Evolutionary conservation across 2,888 invertebrate genomes (phyloP).

Genomic region (Zootermopsis nevadensis): DNA sequence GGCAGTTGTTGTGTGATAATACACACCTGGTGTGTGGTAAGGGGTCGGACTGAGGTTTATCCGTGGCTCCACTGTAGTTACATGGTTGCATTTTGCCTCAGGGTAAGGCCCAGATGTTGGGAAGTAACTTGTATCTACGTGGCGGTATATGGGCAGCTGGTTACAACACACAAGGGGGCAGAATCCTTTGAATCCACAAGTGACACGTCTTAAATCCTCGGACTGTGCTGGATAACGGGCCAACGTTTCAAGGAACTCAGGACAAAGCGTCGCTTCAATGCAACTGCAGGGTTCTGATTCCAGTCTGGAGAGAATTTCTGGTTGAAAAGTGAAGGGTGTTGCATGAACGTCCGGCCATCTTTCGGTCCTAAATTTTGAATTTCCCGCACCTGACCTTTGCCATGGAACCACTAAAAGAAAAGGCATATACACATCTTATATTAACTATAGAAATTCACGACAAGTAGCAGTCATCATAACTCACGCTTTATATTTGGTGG

Average conservation of each 20-base stretch:
- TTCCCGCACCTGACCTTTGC: neutral
- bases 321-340: neutral
- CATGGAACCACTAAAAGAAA: neutral
- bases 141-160: neutral
- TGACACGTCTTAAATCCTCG: slow-evolving; percentile 5
- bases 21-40: neutral
- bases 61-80: neutral
- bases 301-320: neutral
- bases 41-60: neutral
- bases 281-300: neutral
- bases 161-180: slow-evolving; percentile 48
- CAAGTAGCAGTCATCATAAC: neutral
- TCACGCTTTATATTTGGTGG: neutral
- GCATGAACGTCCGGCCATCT: neutral
- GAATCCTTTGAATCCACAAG: slow-evolving; percentile 49
- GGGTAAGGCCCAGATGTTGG: neutral
- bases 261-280: neutral
- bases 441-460: neutral
- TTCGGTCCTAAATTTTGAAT: neutral
- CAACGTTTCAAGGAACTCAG: neutral
- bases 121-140: neutral
- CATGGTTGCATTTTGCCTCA: neutral
- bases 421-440: neutral
- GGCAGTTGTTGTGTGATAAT: neutral
- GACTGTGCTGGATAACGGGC: neutral